Percentiles rank a stretch among this genome's conserved stretches.
These are phyloP conservation scores for Leptoteleia sp. DNA, from an alignment of 1,140 invertebrate genomes.

Conservation along the genomic window DNA sequence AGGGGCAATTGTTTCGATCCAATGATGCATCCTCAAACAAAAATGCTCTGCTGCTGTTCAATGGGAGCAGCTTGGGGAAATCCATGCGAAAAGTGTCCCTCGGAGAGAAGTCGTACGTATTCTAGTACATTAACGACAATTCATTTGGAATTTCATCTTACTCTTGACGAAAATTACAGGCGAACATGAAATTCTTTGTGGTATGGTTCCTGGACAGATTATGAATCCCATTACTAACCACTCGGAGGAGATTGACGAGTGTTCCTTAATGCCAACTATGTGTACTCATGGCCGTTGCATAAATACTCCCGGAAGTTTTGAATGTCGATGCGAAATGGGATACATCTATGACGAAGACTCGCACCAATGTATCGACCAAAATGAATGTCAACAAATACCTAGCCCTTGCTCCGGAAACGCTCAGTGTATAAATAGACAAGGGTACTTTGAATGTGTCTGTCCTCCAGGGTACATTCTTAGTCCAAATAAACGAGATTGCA, in stretches of 20 bases:
- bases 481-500: slow-evolving; percentile 88
- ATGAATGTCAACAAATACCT: slow-evolving; percentile 83
- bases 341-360: slow-evolving; percentile 89
- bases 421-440: slow-evolving; percentile 88
- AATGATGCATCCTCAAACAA: slow-evolving; percentile 89
- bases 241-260: slow-evolving; percentile 90
- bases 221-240: slow-evolving; percentile 89
- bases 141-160: slow-evolving; percentile 5
- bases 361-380: slow-evolving; percentile 89
- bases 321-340: slow-evolving; percentile 86
- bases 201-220: slow-evolving; percentile 85
- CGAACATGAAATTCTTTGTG: slow-evolving; percentile 85
- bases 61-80: slow-evolving; percentile 93
- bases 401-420: slow-evolving; percentile 90
- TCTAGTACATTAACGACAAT: too few relatives aligned
- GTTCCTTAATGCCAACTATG: slow-evolving; percentile 89
- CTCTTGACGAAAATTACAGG: slow-evolving; percentile 76
- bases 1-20: slow-evolving; percentile 85
- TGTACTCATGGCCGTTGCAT: slow-evolving; percentile 92
- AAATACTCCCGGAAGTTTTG: slow-evolving; percentile 89
- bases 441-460: slow-evolving; percentile 93
- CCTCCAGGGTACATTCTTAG: slow-evolving; percentile 89
- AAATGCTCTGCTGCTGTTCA: slow-evolving; percentile 93
- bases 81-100: slow-evolving; percentile 90
- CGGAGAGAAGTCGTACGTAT: slow-evolving; percentile 84